These are phyloP conservation scores for Acanthaster planci DNA, from an alignment of 35 echinoderm and acorn worm genomes.

Conservation along the genomic window DNA sequence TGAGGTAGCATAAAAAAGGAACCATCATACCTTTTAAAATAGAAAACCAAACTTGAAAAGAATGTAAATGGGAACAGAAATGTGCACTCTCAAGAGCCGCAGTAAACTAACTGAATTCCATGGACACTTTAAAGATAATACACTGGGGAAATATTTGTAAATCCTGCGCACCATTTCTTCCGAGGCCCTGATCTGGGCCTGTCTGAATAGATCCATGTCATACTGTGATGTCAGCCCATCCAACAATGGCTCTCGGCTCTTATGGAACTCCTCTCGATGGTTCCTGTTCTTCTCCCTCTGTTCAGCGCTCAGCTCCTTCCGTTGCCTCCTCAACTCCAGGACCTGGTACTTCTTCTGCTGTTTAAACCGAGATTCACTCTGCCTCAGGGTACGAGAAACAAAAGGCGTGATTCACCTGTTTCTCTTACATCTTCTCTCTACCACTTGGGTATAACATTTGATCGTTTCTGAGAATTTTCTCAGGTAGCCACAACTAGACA, in stretches of 20 bases:
- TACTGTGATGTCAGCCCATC: slow-evolving; percentile 94
- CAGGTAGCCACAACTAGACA: no score
- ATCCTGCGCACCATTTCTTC: slow-evolving; percentile 99
- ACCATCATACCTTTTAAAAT: no score
- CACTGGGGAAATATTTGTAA: no score
- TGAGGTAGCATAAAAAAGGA: no score
- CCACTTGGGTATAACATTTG: background rate
- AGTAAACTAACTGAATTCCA: no score
- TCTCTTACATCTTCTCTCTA: background rate
- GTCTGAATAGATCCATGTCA: slow-evolving; percentile 87
- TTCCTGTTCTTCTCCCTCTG: slow-evolving; percentile 76
- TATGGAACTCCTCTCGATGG: slow-evolving; percentile 88
- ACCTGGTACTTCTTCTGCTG: slow-evolving; percentile 87
- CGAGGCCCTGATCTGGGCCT: slow-evolving; percentile 91
- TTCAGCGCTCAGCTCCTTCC: slow-evolving; percentile 66
- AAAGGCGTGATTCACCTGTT: background rate
- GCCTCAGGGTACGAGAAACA: slow-evolving; percentile 3
- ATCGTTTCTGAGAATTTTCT: background rate
- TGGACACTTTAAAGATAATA: no score
- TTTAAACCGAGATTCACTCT: slow-evolving; percentile 69
- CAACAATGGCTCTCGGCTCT: slow-evolving; percentile 80
- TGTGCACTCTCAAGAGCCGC: no score
- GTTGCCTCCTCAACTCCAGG: slow-evolving; percentile 66
- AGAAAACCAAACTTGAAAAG: no score
- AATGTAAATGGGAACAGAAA: no score